Percentiles rank a stretch among this genome's conserved stretches.
Conservation (phyloP, 2,113 vertebrate genomes). For the Podiceps cristatus region DNA sequence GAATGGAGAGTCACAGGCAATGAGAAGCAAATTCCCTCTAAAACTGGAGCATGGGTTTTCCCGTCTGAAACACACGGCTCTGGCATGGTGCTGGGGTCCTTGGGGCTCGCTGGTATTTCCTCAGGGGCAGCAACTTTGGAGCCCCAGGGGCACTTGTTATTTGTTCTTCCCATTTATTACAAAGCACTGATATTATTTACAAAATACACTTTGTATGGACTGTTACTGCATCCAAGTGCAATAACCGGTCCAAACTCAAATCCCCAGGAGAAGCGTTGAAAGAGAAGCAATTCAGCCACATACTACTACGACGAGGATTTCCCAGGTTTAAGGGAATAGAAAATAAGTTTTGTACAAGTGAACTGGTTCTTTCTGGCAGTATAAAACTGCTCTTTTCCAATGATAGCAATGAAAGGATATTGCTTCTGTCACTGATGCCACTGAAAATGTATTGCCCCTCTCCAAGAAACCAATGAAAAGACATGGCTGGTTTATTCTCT, state of each 20-base stretch:
- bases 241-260: conserved; percentile 27
- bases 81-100: neutral
- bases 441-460: conserved; percentile 50
- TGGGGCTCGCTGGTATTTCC: neutral
- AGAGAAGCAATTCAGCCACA: conserved; percentile 39
- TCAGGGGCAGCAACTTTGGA: neutral
- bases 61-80: neutral
- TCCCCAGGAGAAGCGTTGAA: conserved; percentile 29
- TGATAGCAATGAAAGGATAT: conserved; percentile 61
- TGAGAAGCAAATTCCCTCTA: neutral
- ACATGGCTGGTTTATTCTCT: conserved; percentile 54
- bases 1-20: neutral
- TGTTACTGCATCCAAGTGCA: conserved; percentile 11
- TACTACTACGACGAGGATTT: conserved; percentile 34
- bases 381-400: conserved; percentile 28
- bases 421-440: conserved; percentile 60
- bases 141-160: neutral
- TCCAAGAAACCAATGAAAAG: conserved; percentile 24
- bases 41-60: neutral
- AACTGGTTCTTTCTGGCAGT: neutral
- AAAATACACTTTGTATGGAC: neutral
- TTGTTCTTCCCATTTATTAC: conserved; percentile 30
- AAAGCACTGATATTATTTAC: conserved; percentile 29
- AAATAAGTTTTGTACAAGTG: conserved; percentile 21
- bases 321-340: conserved; percentile 34